A percentile compares a stretch with the other conserved stretches of the same genome.
Conservation (phyloP, 2,797 vertebrate species). For the Triplophysa yarkandensis region DNA sequence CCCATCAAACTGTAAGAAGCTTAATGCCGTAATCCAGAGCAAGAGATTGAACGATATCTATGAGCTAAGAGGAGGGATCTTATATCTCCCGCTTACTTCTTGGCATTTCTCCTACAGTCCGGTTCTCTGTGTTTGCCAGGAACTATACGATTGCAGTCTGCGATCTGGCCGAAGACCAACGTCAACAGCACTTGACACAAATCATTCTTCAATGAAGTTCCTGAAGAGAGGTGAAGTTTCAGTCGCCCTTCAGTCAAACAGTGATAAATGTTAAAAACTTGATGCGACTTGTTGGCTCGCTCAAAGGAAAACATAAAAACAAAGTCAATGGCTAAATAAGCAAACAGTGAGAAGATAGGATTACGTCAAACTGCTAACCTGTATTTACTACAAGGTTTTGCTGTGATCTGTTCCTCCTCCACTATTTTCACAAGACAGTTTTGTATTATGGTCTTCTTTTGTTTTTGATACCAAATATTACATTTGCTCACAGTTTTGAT, state of each 20-base stretch:
- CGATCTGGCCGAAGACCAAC: conserved; percentile 58
- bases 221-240: conserved; percentile 52
- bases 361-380: neutral
- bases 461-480: neutral
- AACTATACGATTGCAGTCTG: neutral
- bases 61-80: too few relatives aligned
- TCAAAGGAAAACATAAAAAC: conserved; percentile 22
- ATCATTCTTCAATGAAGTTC: conserved; percentile 44
- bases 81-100: neutral
- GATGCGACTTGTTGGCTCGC: conserved; percentile 10
- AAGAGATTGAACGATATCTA: neutral
- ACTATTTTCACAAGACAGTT: neutral
- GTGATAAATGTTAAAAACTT: neutral
- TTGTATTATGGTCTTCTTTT: neutral
- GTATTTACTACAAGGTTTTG: neutral
- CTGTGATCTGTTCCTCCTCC: neutral
- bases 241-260: conserved; percentile 17
- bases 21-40: conserved; percentile 28
- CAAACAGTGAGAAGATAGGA: conserved; percentile 8
- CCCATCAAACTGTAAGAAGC: conserved; percentile 23
- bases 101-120: neutral
- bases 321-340: conserved; percentile 14
- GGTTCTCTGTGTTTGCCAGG: neutral
- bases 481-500: neutral
- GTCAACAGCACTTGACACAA: conserved; percentile 59